Base-by-base conservation (phyloP, 2,113 vertebrate species). In the Indicator maculatus region DNA sequence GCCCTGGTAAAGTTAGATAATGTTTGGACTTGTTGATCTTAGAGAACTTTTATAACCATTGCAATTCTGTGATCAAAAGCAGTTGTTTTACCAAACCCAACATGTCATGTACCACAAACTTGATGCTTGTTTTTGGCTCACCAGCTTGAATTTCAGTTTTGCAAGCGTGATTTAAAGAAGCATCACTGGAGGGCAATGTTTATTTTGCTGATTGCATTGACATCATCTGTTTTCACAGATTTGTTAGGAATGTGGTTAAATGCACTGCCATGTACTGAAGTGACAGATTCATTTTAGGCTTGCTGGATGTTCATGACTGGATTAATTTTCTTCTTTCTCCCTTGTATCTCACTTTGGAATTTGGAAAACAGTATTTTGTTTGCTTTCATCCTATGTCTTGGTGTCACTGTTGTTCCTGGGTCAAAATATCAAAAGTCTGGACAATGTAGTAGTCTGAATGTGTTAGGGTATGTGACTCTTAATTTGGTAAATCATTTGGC, bases 61-160 rank as follows among this genome's bases (percentile, higher is more conserved):
- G 47, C 20, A 47, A 21, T 47, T 47, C 47, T 47, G 47, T 47
- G 47, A 47, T 47, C 11, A 47, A 77, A 88, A 94, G 17, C 76
- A 88, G 64, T 79, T 74, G 38, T 56, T 77, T 86, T 80, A 76
- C 36, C 16, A 67, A 80, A 79, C 66, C 30, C 24, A 64, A 58
- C 52, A 83, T 12, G 63, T 59, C 8, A 26, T 0, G 0, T 63
- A 52, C 31, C 59, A 71, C 52, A 88, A 88, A 55, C 31, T 36
- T 73, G 56, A 76, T 38, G 36, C 39, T 82, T 83, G 50, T 84
- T 93, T 92, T 86, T 94, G 81, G 75, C 69, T 93, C 41, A 60
- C 4, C 8, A 28, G 12, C 20, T 66, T 92, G 64, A 89, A 64
- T 71, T 91, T 67, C 60, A 33, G 16, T 92, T 85, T 92, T 80